Evolutionary conservation across 53 echinoderm and acorn worm species (phyloP).

Genomic region (Henricia sp.): DNA sequence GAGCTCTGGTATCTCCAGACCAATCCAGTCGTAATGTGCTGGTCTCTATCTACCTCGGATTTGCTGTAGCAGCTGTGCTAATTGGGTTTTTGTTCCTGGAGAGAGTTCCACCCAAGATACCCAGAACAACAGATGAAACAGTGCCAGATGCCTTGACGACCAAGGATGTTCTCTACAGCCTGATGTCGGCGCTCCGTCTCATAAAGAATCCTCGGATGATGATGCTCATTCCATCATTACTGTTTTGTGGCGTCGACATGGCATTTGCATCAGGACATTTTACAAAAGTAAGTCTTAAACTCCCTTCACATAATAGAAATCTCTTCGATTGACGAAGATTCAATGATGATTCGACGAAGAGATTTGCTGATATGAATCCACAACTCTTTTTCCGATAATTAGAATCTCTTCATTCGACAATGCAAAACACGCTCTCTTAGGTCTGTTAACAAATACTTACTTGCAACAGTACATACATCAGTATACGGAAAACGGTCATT

Average conservation of each 20-base stretch:
- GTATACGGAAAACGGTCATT: too few relatives aligned
- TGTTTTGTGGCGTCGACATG: not conserved
- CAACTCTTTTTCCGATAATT: too few relatives aligned
- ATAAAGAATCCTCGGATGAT: conserved; percentile 5
- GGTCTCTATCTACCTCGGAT: conserved; percentile 1
- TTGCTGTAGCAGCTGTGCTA: not conserved
- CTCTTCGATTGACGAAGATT: too few relatives aligned
- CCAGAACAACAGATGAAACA: not conserved
- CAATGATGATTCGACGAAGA: too few relatives aligned
- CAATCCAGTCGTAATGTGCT: not conserved
- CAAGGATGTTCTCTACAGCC: not conserved
- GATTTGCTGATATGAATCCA: too few relatives aligned
- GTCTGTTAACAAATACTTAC: too few relatives aligned
- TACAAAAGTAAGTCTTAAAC: conserved; percentile 8
- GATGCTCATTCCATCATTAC: not conserved
- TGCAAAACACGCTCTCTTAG: too few relatives aligned
- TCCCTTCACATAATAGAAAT: too few relatives aligned
- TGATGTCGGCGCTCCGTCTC: not conserved
- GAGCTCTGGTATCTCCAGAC: not conserved
- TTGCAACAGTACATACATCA: too few relatives aligned
- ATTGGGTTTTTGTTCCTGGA: conserved; percentile 9
- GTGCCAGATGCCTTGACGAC: not conserved
- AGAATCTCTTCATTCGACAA: too few relatives aligned
- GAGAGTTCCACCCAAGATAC: not conserved
- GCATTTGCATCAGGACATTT: not conserved